phyloP scores from a whole-genome alignment of 2,797 vertebrate species.

The Sylvilagus floridanus region DNA sequence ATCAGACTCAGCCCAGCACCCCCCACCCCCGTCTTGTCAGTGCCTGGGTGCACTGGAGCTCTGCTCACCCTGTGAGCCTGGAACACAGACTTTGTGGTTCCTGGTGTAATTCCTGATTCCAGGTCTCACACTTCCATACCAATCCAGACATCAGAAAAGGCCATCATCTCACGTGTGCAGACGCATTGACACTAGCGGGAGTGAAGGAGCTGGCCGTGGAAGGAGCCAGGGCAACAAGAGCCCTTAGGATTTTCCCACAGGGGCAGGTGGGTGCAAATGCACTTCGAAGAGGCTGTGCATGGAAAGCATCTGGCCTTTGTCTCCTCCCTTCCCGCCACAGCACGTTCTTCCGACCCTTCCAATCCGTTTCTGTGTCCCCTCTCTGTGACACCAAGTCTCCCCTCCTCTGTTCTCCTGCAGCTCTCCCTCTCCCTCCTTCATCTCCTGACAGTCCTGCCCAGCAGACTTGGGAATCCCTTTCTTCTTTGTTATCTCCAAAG shows the following conservation, averaged over 20 bases:
- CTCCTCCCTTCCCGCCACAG: neutral
- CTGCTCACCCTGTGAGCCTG: neutral
- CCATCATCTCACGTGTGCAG: neutral
- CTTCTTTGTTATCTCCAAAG: too few species aligned
- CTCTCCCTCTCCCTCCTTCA: too few species aligned
- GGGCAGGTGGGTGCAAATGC: neutral
- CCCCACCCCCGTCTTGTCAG: neutral
- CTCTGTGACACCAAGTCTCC: too few species aligned
- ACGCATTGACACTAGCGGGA: neutral
- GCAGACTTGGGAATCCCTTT: neutral
- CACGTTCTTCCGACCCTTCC: neutral
- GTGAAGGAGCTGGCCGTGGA: accelerated
- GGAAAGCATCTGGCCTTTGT: neutral
- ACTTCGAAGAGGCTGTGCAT: neutral
- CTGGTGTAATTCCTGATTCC: accelerated
- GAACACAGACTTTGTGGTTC: neutral
- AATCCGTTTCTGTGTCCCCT: neutral
- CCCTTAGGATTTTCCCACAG: accelerated
- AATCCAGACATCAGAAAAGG: neutral
- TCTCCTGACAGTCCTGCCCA: too few species aligned
- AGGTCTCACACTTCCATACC: neutral
- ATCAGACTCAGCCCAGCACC: neutral
- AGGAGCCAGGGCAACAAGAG: neutral
- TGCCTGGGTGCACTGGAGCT: neutral
- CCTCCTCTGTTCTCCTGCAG: accelerated